Evolutionary conservation across 2,113 vertebrate species (phyloP).

Genomic region (Diadophis punctatus): DNA sequence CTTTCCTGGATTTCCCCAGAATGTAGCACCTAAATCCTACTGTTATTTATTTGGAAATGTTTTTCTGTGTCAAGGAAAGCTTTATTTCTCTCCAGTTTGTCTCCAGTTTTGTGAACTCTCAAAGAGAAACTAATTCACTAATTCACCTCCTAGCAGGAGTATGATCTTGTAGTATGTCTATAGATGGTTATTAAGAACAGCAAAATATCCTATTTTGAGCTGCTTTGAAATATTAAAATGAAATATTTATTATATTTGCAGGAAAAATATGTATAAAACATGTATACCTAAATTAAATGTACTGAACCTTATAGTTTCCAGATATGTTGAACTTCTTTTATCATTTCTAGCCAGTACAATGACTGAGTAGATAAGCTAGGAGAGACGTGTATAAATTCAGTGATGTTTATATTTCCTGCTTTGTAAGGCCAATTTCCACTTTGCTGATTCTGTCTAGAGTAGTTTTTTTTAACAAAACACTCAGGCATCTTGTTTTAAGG

Average conservation of each 20-base stretch:
- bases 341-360: background rate
- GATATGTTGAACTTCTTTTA: background rate
- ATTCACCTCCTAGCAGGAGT: background rate
- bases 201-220: background rate
- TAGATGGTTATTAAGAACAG: conserved; percentile 13
- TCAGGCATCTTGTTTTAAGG: background rate
- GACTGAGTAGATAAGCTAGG: background rate
- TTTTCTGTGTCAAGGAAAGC: conserved; percentile 4
- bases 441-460: background rate
- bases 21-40: background rate
- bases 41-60: background rate
- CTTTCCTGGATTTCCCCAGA: background rate
- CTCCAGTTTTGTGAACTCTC: background rate
- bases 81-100: background rate
- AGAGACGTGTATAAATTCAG: background rate
- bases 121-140: background rate
- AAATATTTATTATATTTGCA: background rate
- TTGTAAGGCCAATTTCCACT: background rate
- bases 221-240: background rate
- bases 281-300: background rate
- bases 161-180: conserved; percentile 13
- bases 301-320: background rate
- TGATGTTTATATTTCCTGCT: background rate
- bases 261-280: background rate
- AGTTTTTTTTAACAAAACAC: background rate